These are phyloP conservation scores for Callocephalon fimbriatum DNA, from an alignment of 2,113 vertebrate species.

Conservation along the genomic window DNA sequence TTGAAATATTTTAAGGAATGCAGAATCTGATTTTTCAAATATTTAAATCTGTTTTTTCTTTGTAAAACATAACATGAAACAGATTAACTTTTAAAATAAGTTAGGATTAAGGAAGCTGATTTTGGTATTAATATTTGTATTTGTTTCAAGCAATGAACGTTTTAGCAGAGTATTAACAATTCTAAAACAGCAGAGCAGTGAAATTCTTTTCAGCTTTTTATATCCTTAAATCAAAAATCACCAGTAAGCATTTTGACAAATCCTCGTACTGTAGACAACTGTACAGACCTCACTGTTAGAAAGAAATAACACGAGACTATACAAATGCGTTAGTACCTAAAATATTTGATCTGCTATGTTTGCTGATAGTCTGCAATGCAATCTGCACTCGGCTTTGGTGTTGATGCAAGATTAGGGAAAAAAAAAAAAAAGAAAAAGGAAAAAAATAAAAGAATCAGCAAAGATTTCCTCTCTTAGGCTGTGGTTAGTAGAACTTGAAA, in stretches of 20 bases:
- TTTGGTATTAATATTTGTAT: background rate
- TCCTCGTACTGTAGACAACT: background rate
- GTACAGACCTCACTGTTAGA: background rate
- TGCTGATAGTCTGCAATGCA: background rate
- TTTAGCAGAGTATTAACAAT: background rate
- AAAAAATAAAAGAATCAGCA: background rate
- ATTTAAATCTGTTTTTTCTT: background rate
- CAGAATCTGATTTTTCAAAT: background rate
- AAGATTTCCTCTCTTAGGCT: background rate
- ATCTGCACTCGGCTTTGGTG: background rate
- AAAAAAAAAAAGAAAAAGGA: background rate
- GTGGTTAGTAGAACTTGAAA: background rate
- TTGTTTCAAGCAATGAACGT: background rate
- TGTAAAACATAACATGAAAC: background rate
- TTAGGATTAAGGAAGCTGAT: background rate
- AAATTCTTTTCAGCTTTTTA: background rate
- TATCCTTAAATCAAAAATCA: background rate
- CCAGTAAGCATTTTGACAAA: background rate
- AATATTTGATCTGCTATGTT: background rate
- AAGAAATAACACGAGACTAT: background rate
- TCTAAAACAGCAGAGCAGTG: background rate
- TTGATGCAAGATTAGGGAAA: background rate
- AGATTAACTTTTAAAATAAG: background rate
- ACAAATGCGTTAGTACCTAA: background rate
- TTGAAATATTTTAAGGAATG: background rate